Evolutionary conservation across 2,888 invertebrate species (phyloP).

Genomic region (Polydrusus cervinus): DNA sequence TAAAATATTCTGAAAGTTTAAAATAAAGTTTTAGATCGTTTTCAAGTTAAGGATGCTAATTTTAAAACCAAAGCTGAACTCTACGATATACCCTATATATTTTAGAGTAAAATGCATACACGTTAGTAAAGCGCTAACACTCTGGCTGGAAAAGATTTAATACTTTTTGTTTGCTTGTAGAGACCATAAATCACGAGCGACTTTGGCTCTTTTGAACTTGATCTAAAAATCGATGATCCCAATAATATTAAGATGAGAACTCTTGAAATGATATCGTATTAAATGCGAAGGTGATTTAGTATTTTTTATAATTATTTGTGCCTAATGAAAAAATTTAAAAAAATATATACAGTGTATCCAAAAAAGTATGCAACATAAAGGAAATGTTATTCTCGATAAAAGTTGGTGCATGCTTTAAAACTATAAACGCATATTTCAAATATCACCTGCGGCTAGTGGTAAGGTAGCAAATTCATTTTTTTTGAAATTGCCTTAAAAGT

Average conservation of each 20-base stretch:
- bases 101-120: background rate
- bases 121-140: background rate
- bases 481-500: too few species aligned
- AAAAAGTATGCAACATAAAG: too few species aligned
- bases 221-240: constrained; percentile 5
- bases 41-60: background rate
- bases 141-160: background rate
- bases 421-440: too few species aligned
- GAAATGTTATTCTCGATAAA: too few species aligned
- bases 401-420: too few species aligned
- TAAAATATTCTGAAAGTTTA: too few species aligned
- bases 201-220: constrained; percentile 5
- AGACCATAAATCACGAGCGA: constrained; percentile 4
- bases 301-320: too few species aligned
- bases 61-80: background rate
- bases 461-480: too few species aligned
- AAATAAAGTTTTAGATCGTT: background rate
- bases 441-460: too few species aligned
- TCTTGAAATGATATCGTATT: background rate
- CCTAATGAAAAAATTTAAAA: too few species aligned
- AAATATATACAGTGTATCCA: too few species aligned
- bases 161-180: constrained; percentile 4
- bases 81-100: background rate
- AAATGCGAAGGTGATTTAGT: too few species aligned
- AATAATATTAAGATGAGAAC: constrained; percentile 1